phyloP scores from a whole-genome alignment of 1,140 invertebrate genomes.

The Drosophila seguyi region DNA sequence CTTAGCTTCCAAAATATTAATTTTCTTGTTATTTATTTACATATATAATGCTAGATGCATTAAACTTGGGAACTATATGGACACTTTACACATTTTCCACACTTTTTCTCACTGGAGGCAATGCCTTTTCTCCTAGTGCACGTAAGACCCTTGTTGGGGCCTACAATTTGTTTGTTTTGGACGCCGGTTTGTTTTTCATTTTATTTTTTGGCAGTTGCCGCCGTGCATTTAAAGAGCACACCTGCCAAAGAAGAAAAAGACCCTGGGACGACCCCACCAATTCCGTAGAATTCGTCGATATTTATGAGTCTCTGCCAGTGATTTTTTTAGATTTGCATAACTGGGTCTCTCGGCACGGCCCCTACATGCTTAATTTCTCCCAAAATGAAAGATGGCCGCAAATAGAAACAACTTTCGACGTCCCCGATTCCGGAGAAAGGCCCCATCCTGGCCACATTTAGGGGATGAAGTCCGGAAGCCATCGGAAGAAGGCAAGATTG shows the following conservation, averaged over 20 bases:
- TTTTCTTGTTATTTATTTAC: too few species aligned
- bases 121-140: conserved; percentile 4
- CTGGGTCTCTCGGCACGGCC: conserved; percentile 69
- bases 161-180: conserved; percentile 33
- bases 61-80: too few species aligned
- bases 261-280: conserved; percentile 53
- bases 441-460: conserved; percentile 20
- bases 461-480: conserved; percentile 41
- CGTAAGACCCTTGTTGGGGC: conserved; percentile 6
- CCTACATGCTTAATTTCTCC: conserved; percentile 71
- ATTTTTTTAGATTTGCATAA: conserved; percentile 76
- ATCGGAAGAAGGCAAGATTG: conserved; percentile 42
- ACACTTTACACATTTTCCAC: too few species aligned
- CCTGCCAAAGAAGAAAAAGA: conserved; percentile 53
- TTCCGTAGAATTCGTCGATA: conserved; percentile 82
- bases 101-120: too few species aligned
- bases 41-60: too few species aligned
- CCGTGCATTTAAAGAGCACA: conserved; percentile 74
- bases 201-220: conserved; percentile 69
- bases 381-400: conserved; percentile 27
- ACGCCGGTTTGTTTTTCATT: conserved; percentile 18
- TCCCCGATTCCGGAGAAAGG: conserved; percentile 28
- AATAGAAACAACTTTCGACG: conserved; percentile 58
- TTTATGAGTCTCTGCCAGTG: conserved; percentile 68
- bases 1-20: too few species aligned